Percentiles rank a stretch among this genome's conserved stretches.
Conservation (phyloP, 2,113 vertebrate genomes). For the Smithornis capensis region DNA sequence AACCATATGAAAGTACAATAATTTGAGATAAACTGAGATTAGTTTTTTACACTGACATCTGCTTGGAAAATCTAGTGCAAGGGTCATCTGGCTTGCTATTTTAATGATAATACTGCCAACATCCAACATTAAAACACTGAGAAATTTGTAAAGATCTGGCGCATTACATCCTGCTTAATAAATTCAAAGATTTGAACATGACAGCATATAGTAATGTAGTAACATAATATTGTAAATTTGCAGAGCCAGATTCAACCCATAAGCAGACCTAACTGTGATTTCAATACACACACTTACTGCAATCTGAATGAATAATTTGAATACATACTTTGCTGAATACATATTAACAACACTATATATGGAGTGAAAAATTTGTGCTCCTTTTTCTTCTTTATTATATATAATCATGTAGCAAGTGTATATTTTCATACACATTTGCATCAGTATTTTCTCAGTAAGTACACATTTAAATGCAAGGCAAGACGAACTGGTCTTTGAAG, state of each 20-base stretch:
- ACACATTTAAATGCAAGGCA: neutral
- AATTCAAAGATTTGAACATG: slow-evolving; percentile 25
- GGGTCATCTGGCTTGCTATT: slow-evolving; percentile 19
- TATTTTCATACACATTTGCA: neutral
- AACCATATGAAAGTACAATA: slow-evolving; percentile 33
- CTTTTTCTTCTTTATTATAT: neutral
- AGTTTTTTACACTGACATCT: slow-evolving; percentile 29
- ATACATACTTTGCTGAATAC: neutral
- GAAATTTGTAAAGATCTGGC: slow-evolving; percentile 43
- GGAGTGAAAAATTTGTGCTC: neutral
- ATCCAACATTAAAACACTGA: slow-evolving; percentile 31
- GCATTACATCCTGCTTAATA: slow-evolving; percentile 41
- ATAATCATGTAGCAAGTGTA: neutral
- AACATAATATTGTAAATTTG: neutral
- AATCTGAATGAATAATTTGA: neutral
- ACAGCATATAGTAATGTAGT: slow-evolving; percentile 31
- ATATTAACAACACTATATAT: neutral
- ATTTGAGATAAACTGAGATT: slow-evolving; percentile 25
- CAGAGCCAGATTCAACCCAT: neutral
- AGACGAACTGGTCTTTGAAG: neutral
- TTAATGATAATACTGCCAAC: slow-evolving; percentile 30
- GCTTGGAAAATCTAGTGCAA: slow-evolving; percentile 38
- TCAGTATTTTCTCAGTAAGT: neutral
- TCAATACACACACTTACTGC: neutral
- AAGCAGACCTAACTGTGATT: neutral